Base-by-base conservation (phyloP, 2,113 vertebrate species). In the Labeo catla region DNA sequence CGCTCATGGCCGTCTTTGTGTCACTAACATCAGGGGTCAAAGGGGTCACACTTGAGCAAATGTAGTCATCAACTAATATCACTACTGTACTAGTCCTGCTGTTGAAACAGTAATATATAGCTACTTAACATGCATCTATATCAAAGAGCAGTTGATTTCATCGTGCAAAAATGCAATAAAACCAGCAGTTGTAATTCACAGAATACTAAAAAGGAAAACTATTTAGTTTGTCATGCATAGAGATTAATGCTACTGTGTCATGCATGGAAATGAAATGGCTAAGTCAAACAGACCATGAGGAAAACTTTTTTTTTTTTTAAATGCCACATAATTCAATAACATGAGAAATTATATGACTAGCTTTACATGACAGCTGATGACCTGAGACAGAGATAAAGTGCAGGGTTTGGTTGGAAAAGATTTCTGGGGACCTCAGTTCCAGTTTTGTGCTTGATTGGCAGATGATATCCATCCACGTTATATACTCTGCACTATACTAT, bases 321-420 rank as follows among this genome's bases (percentile, higher is more conserved):
- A 81, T 47, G 19, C 39, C 59, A 81, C 39, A n/a, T 23, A 80
- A 36, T 39, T 59, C 9, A 59, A 63, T 2, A 57, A 47, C 59
- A 81, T 36, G 16, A 80, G 11, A 61, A 45, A 43, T n/a, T 1
- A 34, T 16, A 16, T 63, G 21, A n/a, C 19, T 59, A 79, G 57
- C 59, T 59, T 74, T 59, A 80, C 21, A 59, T 54, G 74, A 54
- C 49, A 59, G 19, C 6, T 76, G 21, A 45, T 63, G 9, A 23
- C 34, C 57, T 63, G 77, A 80, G 77, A 77, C 49, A 16, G n/a
- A 43, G 73, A 76, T 80, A 80, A 80, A 80, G 77, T 79, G 77
- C 54, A 4, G 54, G 19, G 19, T 43, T 45, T 79, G 36, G 4
- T 79, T 57, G 50, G 16, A 57, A 57, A 57, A 78, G 76, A 78